Evolutionary conservation across 2,888 invertebrate species (phyloP).

Genomic region (Marasmarcha lunaedactyla): DNA sequence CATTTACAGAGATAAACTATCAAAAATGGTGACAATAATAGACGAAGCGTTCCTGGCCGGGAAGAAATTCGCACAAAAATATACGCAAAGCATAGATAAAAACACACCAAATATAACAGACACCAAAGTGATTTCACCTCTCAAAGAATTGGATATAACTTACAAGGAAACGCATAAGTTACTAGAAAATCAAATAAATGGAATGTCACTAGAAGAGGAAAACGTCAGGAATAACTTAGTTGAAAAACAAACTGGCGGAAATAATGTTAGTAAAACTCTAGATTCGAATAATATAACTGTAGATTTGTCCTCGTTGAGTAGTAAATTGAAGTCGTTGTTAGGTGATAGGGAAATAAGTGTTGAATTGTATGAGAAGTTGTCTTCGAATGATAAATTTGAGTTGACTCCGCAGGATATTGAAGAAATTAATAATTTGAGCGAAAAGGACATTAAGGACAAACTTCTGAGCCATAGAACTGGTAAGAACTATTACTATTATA

Average conservation of each 20-base stretch:
- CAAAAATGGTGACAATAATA: constrained; percentile 87
- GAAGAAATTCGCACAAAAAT: constrained; percentile 78
- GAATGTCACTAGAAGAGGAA: constrained; percentile 20
- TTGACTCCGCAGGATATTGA: constrained; percentile 59
- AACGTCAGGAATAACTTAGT: no score
- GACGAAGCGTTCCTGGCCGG: constrained; percentile 81
- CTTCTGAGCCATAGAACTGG: constrained; percentile 46
- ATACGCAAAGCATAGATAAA: constrained; percentile 34
- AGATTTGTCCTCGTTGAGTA: constrained; percentile 17
- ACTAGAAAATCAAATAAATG: constrained; percentile 11
- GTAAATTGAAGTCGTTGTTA: constrained; percentile 36
- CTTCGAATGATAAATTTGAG: constrained; percentile 49
- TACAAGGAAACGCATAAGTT: constrained; percentile 28
- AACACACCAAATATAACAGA: constrained; percentile 15
- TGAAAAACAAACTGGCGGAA: no score
- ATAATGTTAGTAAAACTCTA: constrained; percentile 19
- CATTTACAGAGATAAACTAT: constrained; percentile 83
- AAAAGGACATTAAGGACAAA: constrained; percentile 37
- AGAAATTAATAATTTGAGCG: constrained; percentile 50
- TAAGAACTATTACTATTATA: constrained; percentile 31
- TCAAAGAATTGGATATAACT: constrained; percentile 35
- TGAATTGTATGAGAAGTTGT: constrained; percentile 48
- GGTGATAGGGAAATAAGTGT: constrained; percentile 50
- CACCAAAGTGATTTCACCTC: constrained; percentile 14
- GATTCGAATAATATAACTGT: constrained; percentile 15